Evolutionary conservation across 2,888 invertebrate species (phyloP), one percentile per base, ranked within the genome.

Genomic region (Agrochola macilenta): DNA sequence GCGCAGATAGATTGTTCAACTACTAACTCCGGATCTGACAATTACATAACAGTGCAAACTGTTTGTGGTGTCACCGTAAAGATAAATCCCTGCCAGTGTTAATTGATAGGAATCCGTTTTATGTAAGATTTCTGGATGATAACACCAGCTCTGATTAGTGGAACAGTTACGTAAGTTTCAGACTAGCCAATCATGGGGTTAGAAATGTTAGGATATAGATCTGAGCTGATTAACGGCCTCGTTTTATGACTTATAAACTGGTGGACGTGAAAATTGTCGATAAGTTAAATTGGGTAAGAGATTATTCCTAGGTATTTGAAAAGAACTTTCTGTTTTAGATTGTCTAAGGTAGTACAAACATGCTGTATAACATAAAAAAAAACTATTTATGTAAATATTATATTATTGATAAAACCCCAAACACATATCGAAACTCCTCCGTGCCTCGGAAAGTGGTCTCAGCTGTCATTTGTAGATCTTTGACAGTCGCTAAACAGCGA

Each of bases 101-200:
- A 57, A 35, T 30, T 61, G 61, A 69, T 69, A 69, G 83, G 20
- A 69, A 78, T 78, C 30, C 17, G 79, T 65, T 78, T 73, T 52
- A 70, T 52, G 60, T 83, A 73, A 69, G 79, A 83, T 83, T 63
- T 69, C 54, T 80, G 63, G 76, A 80, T 66, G 81, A 82, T 82
- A 80, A 84, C 72, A 69, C 57, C 14, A 43, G 66, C 39, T 69
- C 20, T 78, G 73, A 82, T 74, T 83, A 58, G 83, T 83, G 69
- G 35, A 61, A 8, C 2, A 20, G 35, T 83, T 79, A 46, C 52
- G 66, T 70, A 70, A 70, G 23, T 52, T 64, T 52, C 20, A n/a
- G 35, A 39, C 64, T n/a, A 39, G 54, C 61, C 39, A 78, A 78
- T 81, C 73, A 23, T 14, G n/a, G 26, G 26, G 43, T 61, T 43